Percentiles rank a stretch among this genome's conserved stretches.
Conservation (phyloP, 1,140 invertebrate genomes). For the Spodoptera litura region DNA sequence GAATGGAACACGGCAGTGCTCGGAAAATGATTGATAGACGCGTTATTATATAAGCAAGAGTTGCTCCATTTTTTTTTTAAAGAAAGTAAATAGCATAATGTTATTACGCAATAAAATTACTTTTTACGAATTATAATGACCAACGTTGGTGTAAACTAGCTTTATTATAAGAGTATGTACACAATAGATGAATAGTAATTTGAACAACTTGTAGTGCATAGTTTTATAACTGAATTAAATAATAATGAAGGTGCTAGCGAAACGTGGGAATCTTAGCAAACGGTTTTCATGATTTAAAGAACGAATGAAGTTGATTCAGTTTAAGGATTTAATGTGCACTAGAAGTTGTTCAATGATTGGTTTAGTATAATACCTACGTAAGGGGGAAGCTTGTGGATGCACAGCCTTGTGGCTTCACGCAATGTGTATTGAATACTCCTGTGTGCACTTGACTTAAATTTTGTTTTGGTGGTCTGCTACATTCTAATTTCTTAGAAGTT, state of each 20-base stretch:
- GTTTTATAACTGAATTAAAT: constrained; percentile 20
- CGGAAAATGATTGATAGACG: too few species aligned
- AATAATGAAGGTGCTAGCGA: constrained; percentile 4
- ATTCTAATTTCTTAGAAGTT: not conserved
- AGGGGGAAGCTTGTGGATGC: constrained; percentile 28
- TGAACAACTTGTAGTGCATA: constrained; percentile 15
- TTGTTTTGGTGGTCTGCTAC: constrained; percentile 42
- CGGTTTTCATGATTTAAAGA: not conserved
- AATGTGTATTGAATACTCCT: constrained; percentile 43
- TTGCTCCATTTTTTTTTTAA: constrained; percentile 33
- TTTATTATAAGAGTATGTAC: constrained; percentile 49
- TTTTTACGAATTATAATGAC: constrained; percentile 55
- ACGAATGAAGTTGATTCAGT: not conserved
- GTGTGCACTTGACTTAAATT: constrained; percentile 43
- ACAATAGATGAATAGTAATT: constrained; percentile 36
- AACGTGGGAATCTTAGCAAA: not conserved
- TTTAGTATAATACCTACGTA: constrained; percentile 26
- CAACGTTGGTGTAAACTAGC: constrained; percentile 52
- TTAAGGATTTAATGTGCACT: not conserved
- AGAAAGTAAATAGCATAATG: constrained; percentile 41
- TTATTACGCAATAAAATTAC: constrained; percentile 51
- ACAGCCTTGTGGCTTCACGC: constrained; percentile 35
- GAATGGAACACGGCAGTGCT: too few species aligned
- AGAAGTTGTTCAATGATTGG: constrained; percentile 10
- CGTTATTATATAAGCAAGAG: not conserved